These are phyloP conservation scores for Scolopax bukidnonensis DNA, from an alignment of 2,797 vertebrate species.

Conservation along the genomic window DNA sequence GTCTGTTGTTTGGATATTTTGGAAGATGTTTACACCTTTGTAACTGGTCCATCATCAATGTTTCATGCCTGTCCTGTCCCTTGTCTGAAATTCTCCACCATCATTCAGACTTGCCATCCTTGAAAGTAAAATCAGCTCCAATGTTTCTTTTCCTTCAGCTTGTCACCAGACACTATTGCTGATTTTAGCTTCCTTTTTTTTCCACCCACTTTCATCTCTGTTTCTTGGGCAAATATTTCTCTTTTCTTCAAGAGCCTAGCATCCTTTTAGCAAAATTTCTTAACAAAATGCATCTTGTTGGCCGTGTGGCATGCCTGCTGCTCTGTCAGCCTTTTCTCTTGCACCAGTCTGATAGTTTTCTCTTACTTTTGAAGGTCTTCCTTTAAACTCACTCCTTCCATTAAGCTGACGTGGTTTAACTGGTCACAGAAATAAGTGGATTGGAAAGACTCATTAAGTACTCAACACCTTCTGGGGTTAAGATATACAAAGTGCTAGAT, in stretches of 20 bases:
- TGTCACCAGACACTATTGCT: background rate
- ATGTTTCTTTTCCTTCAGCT: background rate
- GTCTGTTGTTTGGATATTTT: background rate
- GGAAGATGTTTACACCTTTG: background rate
- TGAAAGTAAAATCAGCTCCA: background rate
- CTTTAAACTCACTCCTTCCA: background rate
- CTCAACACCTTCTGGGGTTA: background rate
- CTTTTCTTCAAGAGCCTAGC: background rate
- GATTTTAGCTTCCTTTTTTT: background rate
- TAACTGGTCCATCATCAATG: background rate
- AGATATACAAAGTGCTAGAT: background rate
- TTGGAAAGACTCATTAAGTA: background rate
- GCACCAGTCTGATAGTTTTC: background rate
- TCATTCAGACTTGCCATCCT: background rate
- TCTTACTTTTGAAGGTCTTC: background rate
- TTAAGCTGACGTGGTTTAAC: background rate
- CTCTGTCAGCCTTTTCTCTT: background rate
- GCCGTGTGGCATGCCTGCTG: background rate
- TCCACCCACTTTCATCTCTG: background rate
- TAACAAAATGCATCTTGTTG: background rate
- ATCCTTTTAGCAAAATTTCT: background rate
- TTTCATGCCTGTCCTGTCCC: background rate
- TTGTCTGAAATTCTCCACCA: background rate
- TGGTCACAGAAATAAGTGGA: background rate
- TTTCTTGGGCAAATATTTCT: background rate